Conservation (phyloP, 2,888 invertebrate genomes). For the Monochamus alternatus region DNA sequence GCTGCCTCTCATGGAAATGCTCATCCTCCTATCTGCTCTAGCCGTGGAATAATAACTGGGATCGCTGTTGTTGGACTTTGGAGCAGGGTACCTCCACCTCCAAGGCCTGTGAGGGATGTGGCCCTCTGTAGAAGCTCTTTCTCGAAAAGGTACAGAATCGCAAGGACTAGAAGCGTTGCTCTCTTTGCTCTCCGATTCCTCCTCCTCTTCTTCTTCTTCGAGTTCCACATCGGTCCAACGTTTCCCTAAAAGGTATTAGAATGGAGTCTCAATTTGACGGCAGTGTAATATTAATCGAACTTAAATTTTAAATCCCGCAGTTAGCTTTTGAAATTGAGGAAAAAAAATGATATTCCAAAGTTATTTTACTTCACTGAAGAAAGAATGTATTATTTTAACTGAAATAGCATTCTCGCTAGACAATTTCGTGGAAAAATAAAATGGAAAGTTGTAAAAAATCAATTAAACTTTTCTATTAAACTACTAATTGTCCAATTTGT, state of each 20-base stretch:
- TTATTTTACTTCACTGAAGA: too few relatives aligned
- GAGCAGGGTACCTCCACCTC: slow-evolving; percentile 75
- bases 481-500: too few relatives aligned
- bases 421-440: too few relatives aligned
- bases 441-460: too few relatives aligned
- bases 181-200: slow-evolving; percentile 59
- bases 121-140: slow-evolving; percentile 84
- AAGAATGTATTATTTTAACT: too few relatives aligned
- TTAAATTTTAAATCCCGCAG: too few relatives aligned
- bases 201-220: slow-evolving; percentile 76
- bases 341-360: too few relatives aligned
- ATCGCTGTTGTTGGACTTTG: slow-evolving; percentile 66
- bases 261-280: too few relatives aligned
- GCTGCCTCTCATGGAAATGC: slow-evolving; percentile 83
- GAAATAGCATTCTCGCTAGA: too few relatives aligned
- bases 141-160: slow-evolving; percentile 76
- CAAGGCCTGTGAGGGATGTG: slow-evolving; percentile 76
- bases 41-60: slow-evolving; percentile 64
- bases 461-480: too few relatives aligned
- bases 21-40: slow-evolving; percentile 80
- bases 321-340: too few relatives aligned
- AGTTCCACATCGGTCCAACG: slow-evolving; percentile 78
- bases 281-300: too few relatives aligned
- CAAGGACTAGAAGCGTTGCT: slow-evolving; percentile 64
- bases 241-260: slow-evolving; percentile 55